Evolutionary conservation across 2,113 vertebrate species (phyloP).

Genomic region (Phoxinus phoxinus): DNA sequence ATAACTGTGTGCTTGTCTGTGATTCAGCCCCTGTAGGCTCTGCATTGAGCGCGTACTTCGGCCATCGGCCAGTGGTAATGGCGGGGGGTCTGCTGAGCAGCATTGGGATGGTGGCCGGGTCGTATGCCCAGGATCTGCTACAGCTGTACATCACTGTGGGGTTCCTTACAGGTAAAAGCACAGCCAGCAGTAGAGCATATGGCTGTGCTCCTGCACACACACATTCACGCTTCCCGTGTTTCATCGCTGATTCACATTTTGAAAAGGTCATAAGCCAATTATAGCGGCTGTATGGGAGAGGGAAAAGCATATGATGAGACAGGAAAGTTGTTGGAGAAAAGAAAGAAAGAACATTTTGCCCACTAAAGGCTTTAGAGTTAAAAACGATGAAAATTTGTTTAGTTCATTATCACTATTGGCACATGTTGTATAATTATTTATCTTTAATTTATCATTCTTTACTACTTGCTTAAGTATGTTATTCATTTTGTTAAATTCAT

Average conservation of each 20-base stretch:
- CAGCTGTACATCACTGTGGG: slow-evolving; percentile 70
- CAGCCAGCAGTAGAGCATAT: not conserved
- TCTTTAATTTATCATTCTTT: not conserved
- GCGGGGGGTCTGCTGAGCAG: slow-evolving; percentile 67
- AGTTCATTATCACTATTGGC: not conserved
- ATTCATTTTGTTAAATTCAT: not conserved
- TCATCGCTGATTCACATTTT: not conserved
- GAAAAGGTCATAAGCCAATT: slow-evolving; percentile 36
- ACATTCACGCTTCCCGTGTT: not conserved
- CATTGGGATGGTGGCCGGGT: slow-evolving; percentile 59
- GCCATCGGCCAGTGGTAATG: slow-evolving; percentile 67
- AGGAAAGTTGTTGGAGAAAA: not conserved
- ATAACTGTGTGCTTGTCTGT: slow-evolving; percentile 44
- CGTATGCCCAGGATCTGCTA: slow-evolving; percentile 62
- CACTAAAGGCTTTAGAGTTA: not conserved
- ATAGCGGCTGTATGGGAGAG: not conserved
- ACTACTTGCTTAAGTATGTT: not conserved
- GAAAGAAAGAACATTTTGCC: not conserved
- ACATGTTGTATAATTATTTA: not conserved
- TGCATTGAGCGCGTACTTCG: slow-evolving; percentile 61
- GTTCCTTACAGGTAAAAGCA: slow-evolving; percentile 65
- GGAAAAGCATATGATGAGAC: not conserved
- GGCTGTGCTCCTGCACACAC: not conserved
- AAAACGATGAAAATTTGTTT: not conserved
- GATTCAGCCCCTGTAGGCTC: slow-evolving; percentile 67